phyloP scores from a whole-genome alignment of 2,113 vertebrate genomes.

The Bucco capensis region DNA sequence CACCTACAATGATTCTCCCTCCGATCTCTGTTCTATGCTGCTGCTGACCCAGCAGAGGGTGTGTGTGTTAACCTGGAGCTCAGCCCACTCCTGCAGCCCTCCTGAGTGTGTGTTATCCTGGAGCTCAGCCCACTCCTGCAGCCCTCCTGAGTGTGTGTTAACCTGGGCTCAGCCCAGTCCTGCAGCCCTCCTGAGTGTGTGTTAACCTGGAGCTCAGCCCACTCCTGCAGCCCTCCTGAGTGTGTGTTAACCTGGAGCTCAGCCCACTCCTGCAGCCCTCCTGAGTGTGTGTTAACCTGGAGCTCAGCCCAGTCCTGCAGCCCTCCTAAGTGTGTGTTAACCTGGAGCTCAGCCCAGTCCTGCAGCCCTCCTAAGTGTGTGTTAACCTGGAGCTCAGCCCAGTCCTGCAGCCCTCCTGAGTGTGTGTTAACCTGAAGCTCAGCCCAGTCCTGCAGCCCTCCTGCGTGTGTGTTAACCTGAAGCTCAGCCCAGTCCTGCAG shows the following conservation, averaged over 20 bases:
- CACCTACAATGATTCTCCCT: accelerated
- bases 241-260: no score
- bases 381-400: not conserved
- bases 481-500: not conserved
- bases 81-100: not conserved
- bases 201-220: not conserved
- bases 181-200: not conserved
- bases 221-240: not conserved
- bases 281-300: no score
- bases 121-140: not conserved
- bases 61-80: not conserved
- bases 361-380: not conserved
- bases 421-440: no score
- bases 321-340: not conserved
- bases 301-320: not conserved
- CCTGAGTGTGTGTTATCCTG: no score
- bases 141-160: no score
- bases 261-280: not conserved
- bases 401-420: not conserved
- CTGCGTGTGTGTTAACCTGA: no score
- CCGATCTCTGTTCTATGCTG: not conserved
- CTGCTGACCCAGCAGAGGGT: slow-evolving; percentile 25
- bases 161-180: not conserved
- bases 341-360: not conserved
- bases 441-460: not conserved